phyloP scores from a whole-genome alignment of 2,797 vertebrate genomes.

The Lateolabrax maculatus region DNA sequence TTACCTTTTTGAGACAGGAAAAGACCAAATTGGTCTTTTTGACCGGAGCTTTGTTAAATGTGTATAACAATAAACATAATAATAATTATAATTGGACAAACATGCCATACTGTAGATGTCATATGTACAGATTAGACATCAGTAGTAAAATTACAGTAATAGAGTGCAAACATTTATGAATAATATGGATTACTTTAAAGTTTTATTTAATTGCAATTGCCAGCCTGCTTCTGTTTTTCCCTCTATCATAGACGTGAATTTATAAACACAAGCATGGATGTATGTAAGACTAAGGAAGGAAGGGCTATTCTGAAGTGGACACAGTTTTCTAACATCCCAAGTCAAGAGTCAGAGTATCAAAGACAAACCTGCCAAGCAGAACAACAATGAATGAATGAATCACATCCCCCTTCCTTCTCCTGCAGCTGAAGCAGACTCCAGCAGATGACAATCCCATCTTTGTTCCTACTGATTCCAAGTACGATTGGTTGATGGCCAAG shows the following conservation, averaged over 20 bases:
- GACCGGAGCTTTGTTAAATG: too few relatives aligned
- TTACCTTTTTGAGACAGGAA: too few relatives aligned
- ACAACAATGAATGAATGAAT: neutral
- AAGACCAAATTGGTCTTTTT: too few relatives aligned
- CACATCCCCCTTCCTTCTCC: neutral
- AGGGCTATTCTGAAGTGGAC: neutral
- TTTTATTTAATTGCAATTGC: too few relatives aligned
- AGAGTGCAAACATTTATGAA: neutral
- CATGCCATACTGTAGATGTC: neutral
- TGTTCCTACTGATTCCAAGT: constrained; percentile 62
- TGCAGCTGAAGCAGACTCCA: constrained; percentile 81
- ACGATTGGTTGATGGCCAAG: constrained; percentile 79
- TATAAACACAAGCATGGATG: neutral
- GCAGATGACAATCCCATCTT: constrained; percentile 76
- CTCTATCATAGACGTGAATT: neutral
- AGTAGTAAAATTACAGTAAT: neutral
- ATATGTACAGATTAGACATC: too few relatives aligned
- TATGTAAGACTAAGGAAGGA: neutral
- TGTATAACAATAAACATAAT: too few relatives aligned
- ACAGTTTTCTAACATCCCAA: too few relatives aligned
- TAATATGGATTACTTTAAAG: neutral
- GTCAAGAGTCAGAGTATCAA: neutral
- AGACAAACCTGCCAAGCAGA: neutral
- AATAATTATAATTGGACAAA: too few relatives aligned
- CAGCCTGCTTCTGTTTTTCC: neutral